phyloP scores from a whole-genome alignment of 37 sponge, comb jelly and placozoan species.

The Chondrilla cf. caribensis region DNA sequence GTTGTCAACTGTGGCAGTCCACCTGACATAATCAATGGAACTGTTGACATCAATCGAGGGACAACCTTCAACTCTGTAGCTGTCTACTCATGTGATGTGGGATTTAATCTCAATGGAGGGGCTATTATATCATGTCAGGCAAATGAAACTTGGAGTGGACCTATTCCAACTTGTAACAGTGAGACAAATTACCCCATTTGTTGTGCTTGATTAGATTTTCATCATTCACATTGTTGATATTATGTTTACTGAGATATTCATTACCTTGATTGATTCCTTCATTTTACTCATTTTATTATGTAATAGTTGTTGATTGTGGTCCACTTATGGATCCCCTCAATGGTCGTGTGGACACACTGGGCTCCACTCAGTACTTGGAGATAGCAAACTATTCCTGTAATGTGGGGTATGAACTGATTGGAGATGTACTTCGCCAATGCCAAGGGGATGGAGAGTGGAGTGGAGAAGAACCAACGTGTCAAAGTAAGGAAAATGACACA shows the following conservation, averaged over 20 bases:
- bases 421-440: neutral
- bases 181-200: neutral
- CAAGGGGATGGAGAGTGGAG: neutral
- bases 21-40: neutral
- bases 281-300: too few relatives aligned
- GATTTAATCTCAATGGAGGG: neutral
- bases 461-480: constrained; percentile 5
- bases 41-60: neutral
- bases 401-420: neutral
- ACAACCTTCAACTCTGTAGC: constrained; percentile 21
- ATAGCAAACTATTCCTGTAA: neutral
- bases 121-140: neutral
- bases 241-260: neutral
- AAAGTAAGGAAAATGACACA: neutral
- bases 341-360: neutral
- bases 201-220: too few relatives aligned
- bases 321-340: neutral
- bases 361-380: neutral
- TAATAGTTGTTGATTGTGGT: constrained; percentile 17
- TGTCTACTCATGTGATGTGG: constrained; percentile 4
- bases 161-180: constrained; percentile 16
- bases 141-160: constrained; percentile 17
- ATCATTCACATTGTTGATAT: too few relatives aligned
- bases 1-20: neutral
- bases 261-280: neutral